phyloP scores from a whole-genome alignment of 1,140 invertebrate species.

The Cepaea nemoralis region DNA sequence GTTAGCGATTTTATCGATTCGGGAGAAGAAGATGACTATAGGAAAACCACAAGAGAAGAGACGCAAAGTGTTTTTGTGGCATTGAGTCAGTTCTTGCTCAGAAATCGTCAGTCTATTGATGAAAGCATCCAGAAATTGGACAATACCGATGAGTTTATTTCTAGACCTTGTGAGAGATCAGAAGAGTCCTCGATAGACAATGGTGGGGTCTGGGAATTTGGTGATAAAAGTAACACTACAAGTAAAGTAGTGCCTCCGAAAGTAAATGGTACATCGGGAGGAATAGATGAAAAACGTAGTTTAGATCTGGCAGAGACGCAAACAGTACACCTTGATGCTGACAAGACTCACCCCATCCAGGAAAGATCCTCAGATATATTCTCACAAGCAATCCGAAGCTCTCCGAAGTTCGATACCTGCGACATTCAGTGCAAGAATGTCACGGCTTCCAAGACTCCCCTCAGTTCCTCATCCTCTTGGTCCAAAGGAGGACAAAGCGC shows the following conservation, averaged over 20 bases:
- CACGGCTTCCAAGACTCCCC: no score
- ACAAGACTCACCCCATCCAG: neutral
- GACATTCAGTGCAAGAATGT: no score
- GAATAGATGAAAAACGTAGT: no score
- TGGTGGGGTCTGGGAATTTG: no score
- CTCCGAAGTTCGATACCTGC: neutral
- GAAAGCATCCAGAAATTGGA: constrained; percentile 17
- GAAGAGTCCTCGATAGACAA: neutral
- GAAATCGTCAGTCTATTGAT: constrained; percentile 31
- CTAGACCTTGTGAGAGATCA: neutral
- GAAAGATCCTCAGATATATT: neutral
- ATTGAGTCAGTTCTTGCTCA: constrained; percentile 5
- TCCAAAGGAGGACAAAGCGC: no score
- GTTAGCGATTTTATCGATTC: neutral
- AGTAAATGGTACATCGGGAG: no score
- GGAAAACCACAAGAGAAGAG: neutral
- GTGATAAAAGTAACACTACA: no score
- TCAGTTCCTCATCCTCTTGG: no score
- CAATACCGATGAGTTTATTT: neutral
- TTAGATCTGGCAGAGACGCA: no score
- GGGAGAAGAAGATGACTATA: neutral
- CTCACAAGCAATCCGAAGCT: neutral
- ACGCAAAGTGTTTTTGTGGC: constrained; percentile 3
- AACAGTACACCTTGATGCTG: neutral
- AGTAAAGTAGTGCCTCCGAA: no score